Percentiles rank a stretch among this genome's conserved stretches.
These are phyloP conservation scores for Melanostoma mellinum DNA, from an alignment of 2,888 invertebrate species.

Conservation along the genomic window DNA sequence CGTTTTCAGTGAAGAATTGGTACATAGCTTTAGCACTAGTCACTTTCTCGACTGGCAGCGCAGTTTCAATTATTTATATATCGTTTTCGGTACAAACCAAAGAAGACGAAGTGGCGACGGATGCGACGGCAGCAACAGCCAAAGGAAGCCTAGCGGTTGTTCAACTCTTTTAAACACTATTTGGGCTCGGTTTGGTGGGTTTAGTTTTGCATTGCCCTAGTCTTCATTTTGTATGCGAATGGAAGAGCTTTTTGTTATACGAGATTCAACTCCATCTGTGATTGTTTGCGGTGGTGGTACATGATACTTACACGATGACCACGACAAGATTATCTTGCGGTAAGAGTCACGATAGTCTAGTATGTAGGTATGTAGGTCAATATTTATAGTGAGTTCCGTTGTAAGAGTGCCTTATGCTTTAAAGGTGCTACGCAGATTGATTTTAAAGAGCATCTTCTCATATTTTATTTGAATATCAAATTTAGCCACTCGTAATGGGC, in stretches of 20 bases:
- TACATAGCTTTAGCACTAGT: slow-evolving; percentile 38
- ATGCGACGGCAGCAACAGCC: background rate
- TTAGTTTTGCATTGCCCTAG: slow-evolving; percentile 16
- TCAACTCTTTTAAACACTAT: slow-evolving; percentile 52
- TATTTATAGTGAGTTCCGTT: slow-evolving; percentile 28
- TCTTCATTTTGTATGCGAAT: slow-evolving; percentile 6
- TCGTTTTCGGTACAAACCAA: slow-evolving; percentile 35
- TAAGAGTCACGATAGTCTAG: slow-evolving; percentile 49
- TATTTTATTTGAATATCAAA: slow-evolving; percentile 32
- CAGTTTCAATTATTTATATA: slow-evolving; percentile 50
- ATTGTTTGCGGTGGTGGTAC: slow-evolving; percentile 52
- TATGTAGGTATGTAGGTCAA: slow-evolving; percentile 63
- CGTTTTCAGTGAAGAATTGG: slow-evolving; percentile 14
- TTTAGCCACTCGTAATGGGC: background rate
- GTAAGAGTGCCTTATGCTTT: slow-evolving; percentile 32
- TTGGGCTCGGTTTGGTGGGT: slow-evolving; percentile 23
- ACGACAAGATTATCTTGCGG: slow-evolving; percentile 62
- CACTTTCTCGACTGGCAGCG: slow-evolving; percentile 37
- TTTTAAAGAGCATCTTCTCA: slow-evolving; percentile 47
- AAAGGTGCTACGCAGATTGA: slow-evolving; percentile 8
- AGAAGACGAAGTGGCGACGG: slow-evolving; percentile 24
- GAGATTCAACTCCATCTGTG: slow-evolving; percentile 49
- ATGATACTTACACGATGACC: slow-evolving; percentile 69
- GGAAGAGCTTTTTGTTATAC: slow-evolving; percentile 36
- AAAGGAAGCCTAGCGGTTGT: slow-evolving; percentile 61